phyloP scores from a whole-genome alignment of 1,140 invertebrate species.

The Pseudomyrmex gracilis region DNA sequence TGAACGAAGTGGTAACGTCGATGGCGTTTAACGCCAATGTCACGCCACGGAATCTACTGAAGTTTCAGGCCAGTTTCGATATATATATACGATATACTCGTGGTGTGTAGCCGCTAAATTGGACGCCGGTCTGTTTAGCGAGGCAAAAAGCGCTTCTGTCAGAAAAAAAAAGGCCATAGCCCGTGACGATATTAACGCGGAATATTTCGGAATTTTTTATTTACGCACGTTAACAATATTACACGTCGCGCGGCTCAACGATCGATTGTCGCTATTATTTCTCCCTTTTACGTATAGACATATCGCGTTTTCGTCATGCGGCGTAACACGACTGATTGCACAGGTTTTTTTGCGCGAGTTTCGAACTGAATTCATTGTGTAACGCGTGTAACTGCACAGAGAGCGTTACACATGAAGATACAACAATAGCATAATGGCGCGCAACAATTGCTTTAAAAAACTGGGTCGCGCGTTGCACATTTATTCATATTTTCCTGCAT shows the following conservation, averaged over 20 bases:
- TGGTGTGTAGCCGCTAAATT: conserved; percentile 17
- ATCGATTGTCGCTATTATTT: conserved; percentile 13
- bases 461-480: conserved; percentile 50
- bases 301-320: conserved; percentile 26
- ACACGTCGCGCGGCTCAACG: background rate
- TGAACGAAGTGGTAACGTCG: background rate
- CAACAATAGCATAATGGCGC: conserved; percentile 50
- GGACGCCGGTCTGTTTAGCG: conserved; percentile 11
- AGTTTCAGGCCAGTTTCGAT: conserved; percentile 12
- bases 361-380: conserved; percentile 35
- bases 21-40: conserved; percentile 62
- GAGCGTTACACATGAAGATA: conserved; percentile 38
- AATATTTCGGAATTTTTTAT: background rate
- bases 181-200: conserved; percentile 1
- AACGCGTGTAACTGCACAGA: conserved; percentile 25
- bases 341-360: conserved; percentile 42
- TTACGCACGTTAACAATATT: background rate
- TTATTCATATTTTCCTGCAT: conserved; percentile 60
- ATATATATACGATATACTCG: conserved; percentile 20
- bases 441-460: conserved; percentile 57
- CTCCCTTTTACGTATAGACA: background rate
- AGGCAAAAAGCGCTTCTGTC: background rate
- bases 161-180: background rate
- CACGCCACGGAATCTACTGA: conserved; percentile 28
- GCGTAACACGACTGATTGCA: conserved; percentile 32